A percentile compares a stretch with the other conserved stretches of the same genome.
These are phyloP conservation scores for Cotesia typhae DNA, from an alignment of 1,140 invertebrate genomes.

Conservation along the genomic window DNA sequence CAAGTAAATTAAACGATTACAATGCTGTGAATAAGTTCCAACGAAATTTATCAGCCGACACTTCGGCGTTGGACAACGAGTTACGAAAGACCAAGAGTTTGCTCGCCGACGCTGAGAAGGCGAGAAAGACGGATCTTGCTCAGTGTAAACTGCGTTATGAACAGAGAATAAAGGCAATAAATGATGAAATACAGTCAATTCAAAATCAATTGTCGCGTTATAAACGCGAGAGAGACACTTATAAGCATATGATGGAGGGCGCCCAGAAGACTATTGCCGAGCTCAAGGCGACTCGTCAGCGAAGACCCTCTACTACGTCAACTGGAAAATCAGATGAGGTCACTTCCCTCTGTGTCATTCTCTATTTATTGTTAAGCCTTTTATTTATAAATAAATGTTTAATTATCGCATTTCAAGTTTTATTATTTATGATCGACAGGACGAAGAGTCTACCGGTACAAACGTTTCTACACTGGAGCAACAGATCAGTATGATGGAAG, in stretches of 20 bases:
- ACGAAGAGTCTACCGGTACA: conserved; percentile 62
- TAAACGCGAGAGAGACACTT: conserved; percentile 88
- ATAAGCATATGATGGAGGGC: conserved; percentile 88
- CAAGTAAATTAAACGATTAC: conserved; percentile 84
- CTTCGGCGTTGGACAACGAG: conserved; percentile 77
- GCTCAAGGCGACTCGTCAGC: conserved; percentile 67
- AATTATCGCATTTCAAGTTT: conserved; percentile 18
- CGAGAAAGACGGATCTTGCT: conserved; percentile 83
- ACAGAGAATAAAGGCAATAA: conserved; percentile 83
- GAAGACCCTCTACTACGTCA: conserved; percentile 57
- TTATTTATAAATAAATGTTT: conserved; percentile 14
- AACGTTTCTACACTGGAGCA: conserved; percentile 78
- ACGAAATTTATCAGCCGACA: conserved; percentile 78
- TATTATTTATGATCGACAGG: conserved; percentile 51
- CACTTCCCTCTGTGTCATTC: conserved; percentile 52
- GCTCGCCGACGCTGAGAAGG: conserved; percentile 79
- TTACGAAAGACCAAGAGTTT: conserved; percentile 76
- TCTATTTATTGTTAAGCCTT: conserved; percentile 1
- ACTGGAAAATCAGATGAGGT: conserved; percentile 70
- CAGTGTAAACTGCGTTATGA: conserved; percentile 90
- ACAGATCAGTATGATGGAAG: conserved; percentile 85
- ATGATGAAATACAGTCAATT: conserved; percentile 85
- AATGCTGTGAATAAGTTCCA: conserved; percentile 85
- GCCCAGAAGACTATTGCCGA: conserved; percentile 85
- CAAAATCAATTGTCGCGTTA: conserved; percentile 82